Percentiles rank a stretch among this genome's conserved stretches.
Evolutionary conservation across 1,140 invertebrate genomes (phyloP).

Genomic region (Papilio machaon): DNA sequence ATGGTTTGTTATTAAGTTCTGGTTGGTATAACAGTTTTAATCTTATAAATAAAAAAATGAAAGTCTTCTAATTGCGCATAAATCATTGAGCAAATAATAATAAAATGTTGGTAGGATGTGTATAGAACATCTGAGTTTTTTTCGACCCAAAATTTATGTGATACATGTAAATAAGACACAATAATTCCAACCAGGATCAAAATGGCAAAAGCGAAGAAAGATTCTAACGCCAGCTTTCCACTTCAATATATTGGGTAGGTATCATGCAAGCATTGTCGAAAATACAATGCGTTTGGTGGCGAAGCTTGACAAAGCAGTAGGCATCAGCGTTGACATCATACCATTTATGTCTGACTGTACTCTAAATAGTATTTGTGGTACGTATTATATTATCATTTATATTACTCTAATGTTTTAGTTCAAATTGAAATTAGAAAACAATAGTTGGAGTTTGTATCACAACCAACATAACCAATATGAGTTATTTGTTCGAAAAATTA

Average conservation of each 20-base stretch:
- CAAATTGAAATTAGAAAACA: not conserved
- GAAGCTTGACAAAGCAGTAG: slow-evolving; percentile 45
- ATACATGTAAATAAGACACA: too few relatives aligned
- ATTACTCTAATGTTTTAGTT: not conserved
- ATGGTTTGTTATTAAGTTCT: slow-evolving; percentile 82
- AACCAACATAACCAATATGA: not conserved
- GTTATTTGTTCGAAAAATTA: not conserved
- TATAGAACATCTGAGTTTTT: too few relatives aligned
- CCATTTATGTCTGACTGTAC: slow-evolving; percentile 46
- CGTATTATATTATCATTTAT: not conserved
- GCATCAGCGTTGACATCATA: slow-evolving; percentile 40
- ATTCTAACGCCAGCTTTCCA: slow-evolving; percentile 92
- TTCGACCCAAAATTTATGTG: too few relatives aligned
- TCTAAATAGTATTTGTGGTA: slow-evolving; percentile 49
- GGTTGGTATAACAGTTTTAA: slow-evolving; percentile 64
- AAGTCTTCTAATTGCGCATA: too few relatives aligned
- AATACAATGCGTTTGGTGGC: slow-evolving; percentile 53
- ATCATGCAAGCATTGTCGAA: slow-evolving; percentile 65
- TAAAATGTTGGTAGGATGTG: too few relatives aligned
- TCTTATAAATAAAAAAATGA: not conserved
- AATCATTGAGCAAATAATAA: too few relatives aligned
- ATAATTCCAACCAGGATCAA: slow-evolving; percentile 79
- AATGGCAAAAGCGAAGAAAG: slow-evolving; percentile 89
- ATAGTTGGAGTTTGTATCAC: not conserved
- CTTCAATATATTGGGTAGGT: slow-evolving; percentile 90